A percentile compares a stretch with the other conserved stretches of the same genome.
These are phyloP conservation scores for Sternarchorhynchus goeldii DNA, from an alignment of 2,797 vertebrate genomes.

Conservation along the genomic window DNA sequence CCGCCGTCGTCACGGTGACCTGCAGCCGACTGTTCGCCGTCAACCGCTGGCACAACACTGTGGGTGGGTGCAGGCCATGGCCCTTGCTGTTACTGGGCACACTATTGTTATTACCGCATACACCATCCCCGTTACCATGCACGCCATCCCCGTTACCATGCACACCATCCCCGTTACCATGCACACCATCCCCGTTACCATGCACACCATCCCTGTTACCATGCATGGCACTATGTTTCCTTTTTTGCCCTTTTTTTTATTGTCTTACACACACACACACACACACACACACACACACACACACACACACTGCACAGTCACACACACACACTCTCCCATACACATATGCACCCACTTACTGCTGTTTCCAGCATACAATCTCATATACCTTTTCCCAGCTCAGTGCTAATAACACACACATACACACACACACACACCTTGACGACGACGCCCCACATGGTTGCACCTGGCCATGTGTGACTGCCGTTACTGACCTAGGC, in stretches of 20 bases:
- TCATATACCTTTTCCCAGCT: neutral
- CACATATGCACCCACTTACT: constrained; percentile 17
- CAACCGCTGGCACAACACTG: constrained; percentile 97
- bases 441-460: constrained; percentile 63
- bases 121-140: no score
- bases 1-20: constrained; percentile 94
- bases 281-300: constrained; percentile 1
- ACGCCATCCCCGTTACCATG: no score
- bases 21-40: constrained; percentile 95
- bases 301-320: neutral
- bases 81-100: neutral
- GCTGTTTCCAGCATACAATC: neutral
- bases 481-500: constrained; percentile 73
- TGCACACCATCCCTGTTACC: no score
- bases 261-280: neutral
- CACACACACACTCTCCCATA: constrained; percentile 9
- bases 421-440: constrained; percentile 15
- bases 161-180: no score
- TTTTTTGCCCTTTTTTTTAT: no score
- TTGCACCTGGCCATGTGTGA: constrained; percentile 73
- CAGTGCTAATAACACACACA: neutral
- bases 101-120: no score
- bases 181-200: no score
- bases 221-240: neutral
- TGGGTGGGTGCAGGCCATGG: constrained; percentile 79